Base-by-base conservation (phyloP, 2,797 vertebrate species). In the Rousettus madagascariensis region DNA sequence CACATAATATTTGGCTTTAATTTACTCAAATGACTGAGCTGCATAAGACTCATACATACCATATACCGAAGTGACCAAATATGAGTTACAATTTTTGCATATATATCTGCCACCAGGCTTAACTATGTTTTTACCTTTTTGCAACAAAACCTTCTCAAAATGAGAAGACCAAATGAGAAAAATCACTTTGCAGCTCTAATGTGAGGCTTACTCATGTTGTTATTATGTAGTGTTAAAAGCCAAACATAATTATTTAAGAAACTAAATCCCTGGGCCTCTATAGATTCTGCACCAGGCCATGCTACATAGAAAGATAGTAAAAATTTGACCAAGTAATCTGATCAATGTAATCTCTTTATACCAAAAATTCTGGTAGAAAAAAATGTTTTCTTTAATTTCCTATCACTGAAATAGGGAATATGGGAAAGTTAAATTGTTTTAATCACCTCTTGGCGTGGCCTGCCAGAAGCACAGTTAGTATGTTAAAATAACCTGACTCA, bases 131-230 rank as follows among this genome's bases (percentile, higher is more conserved):
- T 79, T 46, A 69, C 3, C 1, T 75, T 89, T 92, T 79, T 83
- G 74, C 36, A 86, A 61, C 15, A 92, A 93, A 95, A 79, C 11
- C 20, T 83, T 86, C 55, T 92, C 26, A 77, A 72, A 91, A 95
- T 55, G 55, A 91, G 17, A 74, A 82, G 90, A 82, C 22, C 1
- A 7, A 24, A 79, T 68, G 65, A 92, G 71, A 94, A 96, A 72
- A 88, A 94, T 85, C 9, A 51, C 8, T 79, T 92, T 91, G n/a
- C 17, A 74, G 30, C 13, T 77, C 38, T 36, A 51, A 77, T 49
- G 22, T 55, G 38, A 79, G 20, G 24, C 0, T 74, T 72, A 86
- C 1, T 86, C 69, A 51, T 57, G 11, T n/a, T 79, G 59, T 87
- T 79, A 55, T 63, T 84, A 86, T 46, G 26, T 24, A 43, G 74